Conservation (phyloP, 2,113 vertebrate species). For the Tachuris rubrigastra region DNA sequence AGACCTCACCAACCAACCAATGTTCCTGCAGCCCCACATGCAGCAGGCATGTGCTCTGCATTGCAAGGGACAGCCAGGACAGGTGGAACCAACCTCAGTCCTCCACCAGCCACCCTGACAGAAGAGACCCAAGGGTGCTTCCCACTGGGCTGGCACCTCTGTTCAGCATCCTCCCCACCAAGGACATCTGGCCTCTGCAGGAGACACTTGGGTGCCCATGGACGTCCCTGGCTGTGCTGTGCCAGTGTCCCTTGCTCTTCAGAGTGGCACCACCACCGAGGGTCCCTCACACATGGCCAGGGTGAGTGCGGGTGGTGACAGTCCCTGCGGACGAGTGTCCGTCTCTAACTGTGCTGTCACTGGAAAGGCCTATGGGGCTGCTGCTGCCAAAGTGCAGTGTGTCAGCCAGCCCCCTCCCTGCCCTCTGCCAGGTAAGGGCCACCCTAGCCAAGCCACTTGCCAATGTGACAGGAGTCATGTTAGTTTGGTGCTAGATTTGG, state of each 20-base stretch:
- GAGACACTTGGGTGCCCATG: accelerated
- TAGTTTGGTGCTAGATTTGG: neutral
- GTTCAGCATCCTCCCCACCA: accelerated
- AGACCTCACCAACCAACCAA: accelerated
- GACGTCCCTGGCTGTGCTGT: neutral
- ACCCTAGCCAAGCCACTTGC: accelerated
- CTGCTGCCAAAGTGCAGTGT: neutral
- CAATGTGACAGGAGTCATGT: accelerated
- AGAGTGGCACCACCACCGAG: accelerated
- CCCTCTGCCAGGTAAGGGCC: neutral
- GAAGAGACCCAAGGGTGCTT: accelerated
- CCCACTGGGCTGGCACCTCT: accelerated
- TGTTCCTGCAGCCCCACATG: accelerated
- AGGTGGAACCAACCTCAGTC: too few species aligned
- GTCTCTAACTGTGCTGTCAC: accelerated
- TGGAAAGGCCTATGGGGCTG: accelerated
- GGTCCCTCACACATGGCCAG: accelerated
- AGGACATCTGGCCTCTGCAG: accelerated
- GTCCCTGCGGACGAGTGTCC: accelerated
- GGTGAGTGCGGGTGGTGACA: accelerated
- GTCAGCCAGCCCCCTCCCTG: accelerated
- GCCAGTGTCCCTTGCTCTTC: too few species aligned
- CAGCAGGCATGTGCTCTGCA: accelerated
- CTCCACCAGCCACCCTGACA: neutral
- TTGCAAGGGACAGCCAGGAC: too few species aligned